Percentiles rank a stretch among this genome's conserved stretches.
phyloP scores from a whole-genome alignment of 2,113 vertebrate genomes.

The Strix uralensis region DNA sequence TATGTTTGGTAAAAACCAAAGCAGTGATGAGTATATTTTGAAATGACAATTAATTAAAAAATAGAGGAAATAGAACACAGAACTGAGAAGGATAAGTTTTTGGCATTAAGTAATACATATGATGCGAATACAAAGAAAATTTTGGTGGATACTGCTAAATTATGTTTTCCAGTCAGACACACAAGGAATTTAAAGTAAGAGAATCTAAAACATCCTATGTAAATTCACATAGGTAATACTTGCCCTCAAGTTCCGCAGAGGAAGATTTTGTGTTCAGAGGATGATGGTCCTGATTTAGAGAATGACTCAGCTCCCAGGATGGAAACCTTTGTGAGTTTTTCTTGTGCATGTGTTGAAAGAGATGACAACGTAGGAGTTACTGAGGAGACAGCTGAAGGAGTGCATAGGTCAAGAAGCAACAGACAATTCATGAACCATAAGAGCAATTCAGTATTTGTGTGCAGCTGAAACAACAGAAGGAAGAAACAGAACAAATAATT shows the following conservation, averaged over 20 bases:
- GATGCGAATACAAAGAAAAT: background rate
- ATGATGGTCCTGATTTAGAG: background rate
- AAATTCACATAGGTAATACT: background rate
- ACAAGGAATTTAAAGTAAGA: background rate
- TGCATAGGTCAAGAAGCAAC: background rate
- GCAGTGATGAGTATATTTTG: background rate
- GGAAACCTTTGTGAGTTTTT: background rate
- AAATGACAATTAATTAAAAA: background rate
- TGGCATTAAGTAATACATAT: background rate
- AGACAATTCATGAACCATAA: background rate
- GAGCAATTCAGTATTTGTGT: background rate
- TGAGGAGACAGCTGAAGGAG: slow-evolving; percentile 2
- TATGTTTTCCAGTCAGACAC: background rate
- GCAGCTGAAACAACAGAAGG: background rate
- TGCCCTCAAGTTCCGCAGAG: background rate
- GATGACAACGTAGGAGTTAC: background rate
- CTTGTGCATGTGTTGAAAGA: background rate
- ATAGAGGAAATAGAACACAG: background rate
- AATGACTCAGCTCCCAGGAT: slow-evolving; percentile 20
- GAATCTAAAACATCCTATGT: background rate
- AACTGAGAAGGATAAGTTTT: background rate
- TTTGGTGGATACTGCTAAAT: background rate
- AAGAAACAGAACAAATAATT: background rate
- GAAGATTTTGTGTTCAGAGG: background rate
- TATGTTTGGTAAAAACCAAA: background rate